phyloP scores from a whole-genome alignment of 2,888 invertebrate species.

The Anoplius nigerrimus region DNA sequence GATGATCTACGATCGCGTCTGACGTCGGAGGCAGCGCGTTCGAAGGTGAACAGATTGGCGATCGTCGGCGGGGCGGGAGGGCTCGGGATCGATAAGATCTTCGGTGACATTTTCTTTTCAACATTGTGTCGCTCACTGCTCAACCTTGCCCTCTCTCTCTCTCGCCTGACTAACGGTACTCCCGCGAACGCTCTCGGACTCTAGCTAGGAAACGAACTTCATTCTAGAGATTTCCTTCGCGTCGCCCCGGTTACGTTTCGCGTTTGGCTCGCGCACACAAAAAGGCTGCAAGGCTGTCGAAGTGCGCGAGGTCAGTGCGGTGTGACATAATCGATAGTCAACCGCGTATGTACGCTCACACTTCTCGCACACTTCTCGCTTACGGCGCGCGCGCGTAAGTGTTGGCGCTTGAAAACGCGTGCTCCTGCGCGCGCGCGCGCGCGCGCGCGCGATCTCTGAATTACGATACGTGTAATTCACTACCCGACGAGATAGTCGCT shows the following conservation, averaged over 20 bases:
- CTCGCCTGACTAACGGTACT: constrained; percentile 1
- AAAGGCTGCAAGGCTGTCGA: constrained; percentile 32
- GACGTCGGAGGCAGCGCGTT: constrained; percentile 11
- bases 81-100: constrained; percentile 41
- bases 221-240: too few species aligned
- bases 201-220: not conserved
- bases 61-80: constrained; percentile 18
- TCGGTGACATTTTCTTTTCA: constrained; percentile 47
- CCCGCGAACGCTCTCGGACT: not conserved
- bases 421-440: constrained; percentile 3
- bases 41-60: constrained; percentile 43
- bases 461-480: constrained; percentile 31
- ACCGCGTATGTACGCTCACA: not conserved
- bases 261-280: constrained; percentile 10
- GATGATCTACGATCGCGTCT: constrained; percentile 18
- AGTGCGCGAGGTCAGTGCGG: constrained; percentile 51
- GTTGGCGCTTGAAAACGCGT: too few species aligned
- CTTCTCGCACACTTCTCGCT: not conserved
- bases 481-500: constrained; percentile 19
- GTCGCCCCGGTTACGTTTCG: not conserved
- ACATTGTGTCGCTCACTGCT: constrained; percentile 27
- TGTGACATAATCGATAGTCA: constrained; percentile 42
- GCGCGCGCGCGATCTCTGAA: constrained; percentile 8
- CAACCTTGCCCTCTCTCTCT: constrained; percentile 24
- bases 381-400: not conserved